Conservation (phyloP, 2,888 invertebrate species). For the Heteromurus nitidus region DNA sequence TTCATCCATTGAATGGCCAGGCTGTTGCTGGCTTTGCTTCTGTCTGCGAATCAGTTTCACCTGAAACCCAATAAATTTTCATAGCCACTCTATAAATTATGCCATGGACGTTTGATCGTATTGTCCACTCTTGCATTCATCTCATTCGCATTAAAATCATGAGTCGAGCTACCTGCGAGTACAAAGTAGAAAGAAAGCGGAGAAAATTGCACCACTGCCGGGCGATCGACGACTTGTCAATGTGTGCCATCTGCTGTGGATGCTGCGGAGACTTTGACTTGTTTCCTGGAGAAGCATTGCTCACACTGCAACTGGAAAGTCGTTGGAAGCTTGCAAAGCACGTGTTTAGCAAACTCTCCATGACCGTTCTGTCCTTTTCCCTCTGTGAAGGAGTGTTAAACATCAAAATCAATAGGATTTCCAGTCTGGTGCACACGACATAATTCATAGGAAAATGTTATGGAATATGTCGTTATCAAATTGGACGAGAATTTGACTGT, state of each 20-base stretch:
- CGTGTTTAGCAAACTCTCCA: slow-evolving; percentile 91
- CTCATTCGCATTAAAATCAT: too few species aligned
- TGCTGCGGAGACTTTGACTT: slow-evolving; percentile 43
- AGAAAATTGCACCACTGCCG: slow-evolving; percentile 70
- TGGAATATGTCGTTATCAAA: too few species aligned
- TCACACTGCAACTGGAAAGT: slow-evolving; percentile 39
- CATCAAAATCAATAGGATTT: too few species aligned
- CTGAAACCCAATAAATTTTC: slow-evolving; percentile 41
- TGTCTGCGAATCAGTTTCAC: slow-evolving; percentile 70
- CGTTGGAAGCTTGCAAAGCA: slow-evolving; percentile 77
- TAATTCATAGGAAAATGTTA: too few species aligned
- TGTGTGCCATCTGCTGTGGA: not conserved
- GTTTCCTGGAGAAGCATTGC: slow-evolving; percentile 1
- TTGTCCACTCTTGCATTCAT: too few species aligned
- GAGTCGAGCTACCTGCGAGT: slow-evolving; percentile 59
- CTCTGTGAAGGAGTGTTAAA: too few species aligned
- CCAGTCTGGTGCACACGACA: too few species aligned
- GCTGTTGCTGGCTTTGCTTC: slow-evolving; percentile 74
- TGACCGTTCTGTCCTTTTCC: slow-evolving; percentile 90
- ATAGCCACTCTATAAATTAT: not conserved
- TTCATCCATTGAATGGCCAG: slow-evolving; percentile 79
- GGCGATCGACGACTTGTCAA: slow-evolving; percentile 37
- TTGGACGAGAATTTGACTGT: too few species aligned
- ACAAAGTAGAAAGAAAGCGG: slow-evolving; percentile 69
- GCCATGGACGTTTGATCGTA: too few species aligned